Conservation (phyloP, 2,797 vertebrate species). For the Gorsachius magnificus region DNA sequence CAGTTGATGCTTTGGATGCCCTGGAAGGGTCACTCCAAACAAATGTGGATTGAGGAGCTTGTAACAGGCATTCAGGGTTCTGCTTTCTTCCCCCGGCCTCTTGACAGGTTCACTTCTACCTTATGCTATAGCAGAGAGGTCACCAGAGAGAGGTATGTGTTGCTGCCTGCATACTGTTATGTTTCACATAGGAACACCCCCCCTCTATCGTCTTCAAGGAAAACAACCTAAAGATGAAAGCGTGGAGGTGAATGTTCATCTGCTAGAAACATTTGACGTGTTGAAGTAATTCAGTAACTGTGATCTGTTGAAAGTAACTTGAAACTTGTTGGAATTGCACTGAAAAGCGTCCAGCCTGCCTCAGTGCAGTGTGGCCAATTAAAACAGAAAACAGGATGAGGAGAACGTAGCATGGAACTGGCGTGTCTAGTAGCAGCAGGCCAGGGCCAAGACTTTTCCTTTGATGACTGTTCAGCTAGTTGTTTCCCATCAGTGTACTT, state of each 20-base stretch:
- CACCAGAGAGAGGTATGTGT: background rate
- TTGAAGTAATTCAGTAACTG: slow-evolving; percentile 31
- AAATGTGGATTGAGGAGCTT: background rate
- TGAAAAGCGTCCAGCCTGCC: background rate
- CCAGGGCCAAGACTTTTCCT: slow-evolving; percentile 49
- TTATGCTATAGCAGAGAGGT: background rate
- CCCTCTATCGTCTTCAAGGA: background rate
- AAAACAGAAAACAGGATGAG: slow-evolving; percentile 68
- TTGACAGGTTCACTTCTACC: background rate
- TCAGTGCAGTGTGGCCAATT: slow-evolving; percentile 31
- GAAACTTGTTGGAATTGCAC: slow-evolving; percentile 39
- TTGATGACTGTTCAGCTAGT: slow-evolving; percentile 55
- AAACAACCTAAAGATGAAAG: background rate
- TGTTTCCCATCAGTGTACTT: slow-evolving; percentile 45
- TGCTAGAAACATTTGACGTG: slow-evolving; percentile 21
- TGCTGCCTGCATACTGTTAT: background rate
- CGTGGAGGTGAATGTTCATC: background rate
- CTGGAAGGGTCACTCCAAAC: background rate
- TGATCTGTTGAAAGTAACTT: slow-evolving; percentile 50
- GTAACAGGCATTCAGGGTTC: background rate
- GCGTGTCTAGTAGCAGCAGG: background rate
- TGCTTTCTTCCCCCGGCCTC: background rate
- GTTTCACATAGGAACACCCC: background rate
- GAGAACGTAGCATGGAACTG: slow-evolving; percentile 15
- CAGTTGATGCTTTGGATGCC: background rate